Evolutionary conservation across 2,888 invertebrate genomes (phyloP), one percentile per base, ranked within the genome.

Genomic region (Philaethria dido): DNA sequence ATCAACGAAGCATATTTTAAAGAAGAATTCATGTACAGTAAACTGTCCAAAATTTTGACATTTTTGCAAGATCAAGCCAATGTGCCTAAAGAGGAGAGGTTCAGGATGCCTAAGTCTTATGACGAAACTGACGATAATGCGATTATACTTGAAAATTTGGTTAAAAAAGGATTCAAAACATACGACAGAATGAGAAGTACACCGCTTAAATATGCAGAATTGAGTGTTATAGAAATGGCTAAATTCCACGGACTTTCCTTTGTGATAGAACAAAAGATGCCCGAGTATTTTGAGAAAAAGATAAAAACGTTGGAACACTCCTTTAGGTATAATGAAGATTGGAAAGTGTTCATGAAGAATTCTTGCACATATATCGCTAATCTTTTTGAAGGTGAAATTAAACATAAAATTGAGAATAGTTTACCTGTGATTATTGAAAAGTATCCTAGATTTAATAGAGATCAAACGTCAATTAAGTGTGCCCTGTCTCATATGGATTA

Each of bases 1-100:
- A 9, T 84, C 0, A 16, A 64, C 1, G 69, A 78, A 4, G 42
- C 78, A 11, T 86, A 77, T 66, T 66, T 48, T 16, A 78, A 63
- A 61, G 84, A 87, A 74, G 18, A 75, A 0, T 82, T 80, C 50
- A 50, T 77, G 20, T 85, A 85, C 59, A 74, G 70, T 36, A 78
- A 85, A 45, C 54, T 84, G 0, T 70, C 75, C 0, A 69, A 69
- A 42, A 54, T 80, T 39, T 77, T 72, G 4, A 44, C 60, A 0
- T 67, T 75, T 48, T 42, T 85, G 9, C 76, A 74, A 70, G 66
- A 73, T 14, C 65, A 69, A 22, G 74, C 73, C 0, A 68, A 67
- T 9, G 60, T 76, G 14, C 70, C 74, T 2, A 50, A 29, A 4
- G 18, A 42, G 14, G 63, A 73, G 8, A 71, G 70, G 54, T 72